phyloP scores from a whole-genome alignment of 2,113 vertebrate genomes.

The Panthera uncia region DNA sequence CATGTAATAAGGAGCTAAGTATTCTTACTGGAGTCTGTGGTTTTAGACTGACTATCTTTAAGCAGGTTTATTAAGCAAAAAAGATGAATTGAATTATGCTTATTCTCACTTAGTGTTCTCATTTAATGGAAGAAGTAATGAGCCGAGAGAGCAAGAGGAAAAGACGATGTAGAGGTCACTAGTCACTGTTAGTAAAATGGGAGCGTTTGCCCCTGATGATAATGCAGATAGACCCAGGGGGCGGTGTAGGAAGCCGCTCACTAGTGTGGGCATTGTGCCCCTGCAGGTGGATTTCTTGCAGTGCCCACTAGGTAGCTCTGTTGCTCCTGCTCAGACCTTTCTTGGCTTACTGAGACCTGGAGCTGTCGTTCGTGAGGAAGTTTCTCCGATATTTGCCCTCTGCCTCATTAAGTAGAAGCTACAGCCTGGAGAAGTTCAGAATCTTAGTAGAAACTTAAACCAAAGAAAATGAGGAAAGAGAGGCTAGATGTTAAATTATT shows the following conservation, averaged over 20 bases:
- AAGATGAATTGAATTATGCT: neutral
- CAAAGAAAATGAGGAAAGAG: neutral
- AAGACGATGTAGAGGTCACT: neutral
- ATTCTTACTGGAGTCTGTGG: neutral
- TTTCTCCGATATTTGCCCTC: neutral
- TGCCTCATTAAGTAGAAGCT: neutral
- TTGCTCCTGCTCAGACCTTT: neutral
- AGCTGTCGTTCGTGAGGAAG: neutral
- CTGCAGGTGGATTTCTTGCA: neutral
- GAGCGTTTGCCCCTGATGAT: neutral
- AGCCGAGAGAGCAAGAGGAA: neutral
- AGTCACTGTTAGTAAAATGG: neutral
- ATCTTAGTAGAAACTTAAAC: neutral
- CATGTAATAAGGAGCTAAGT: neutral
- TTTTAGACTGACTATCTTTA: neutral
- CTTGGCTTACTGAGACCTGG: neutral
- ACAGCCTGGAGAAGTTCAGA: neutral
- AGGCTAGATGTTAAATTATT: neutral
- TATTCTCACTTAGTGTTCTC: neutral
- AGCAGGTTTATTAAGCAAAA: neutral
- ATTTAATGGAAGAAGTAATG: neutral
- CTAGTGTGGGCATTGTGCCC: rapidly evolving
- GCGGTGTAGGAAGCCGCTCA: rapidly evolving
- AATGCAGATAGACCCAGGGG: neutral
- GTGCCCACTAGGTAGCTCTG: slow-evolving; percentile 13